Evolutionary conservation across 2,113 vertebrate genomes (phyloP).

Genomic region (Gorsachius goisagi): DNA sequence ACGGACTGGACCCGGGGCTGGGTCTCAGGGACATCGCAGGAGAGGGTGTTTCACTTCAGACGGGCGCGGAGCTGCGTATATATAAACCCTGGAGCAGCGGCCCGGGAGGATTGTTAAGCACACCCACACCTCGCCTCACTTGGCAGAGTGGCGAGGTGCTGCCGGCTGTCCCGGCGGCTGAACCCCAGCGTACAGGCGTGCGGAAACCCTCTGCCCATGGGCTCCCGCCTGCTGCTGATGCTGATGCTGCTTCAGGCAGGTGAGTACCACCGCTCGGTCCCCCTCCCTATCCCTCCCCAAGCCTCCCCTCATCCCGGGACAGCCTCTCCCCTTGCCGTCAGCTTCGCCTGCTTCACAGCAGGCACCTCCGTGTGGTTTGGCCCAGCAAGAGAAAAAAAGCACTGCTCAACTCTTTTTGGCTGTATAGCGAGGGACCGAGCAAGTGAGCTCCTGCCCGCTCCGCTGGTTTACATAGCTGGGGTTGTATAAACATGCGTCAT

Average conservation of each 20-base stretch:
- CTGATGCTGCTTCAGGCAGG: conserved; percentile 57
- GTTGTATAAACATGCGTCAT: neutral
- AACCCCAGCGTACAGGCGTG: neutral
- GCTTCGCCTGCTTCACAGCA: neutral
- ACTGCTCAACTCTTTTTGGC: accelerated
- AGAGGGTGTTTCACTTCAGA: neutral
- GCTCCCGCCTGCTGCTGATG: neutral
- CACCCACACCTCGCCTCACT: neutral
- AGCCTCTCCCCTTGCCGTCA: neutral
- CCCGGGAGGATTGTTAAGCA: neutral
- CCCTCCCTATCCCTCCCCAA: neutral
- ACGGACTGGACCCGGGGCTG: neutral
- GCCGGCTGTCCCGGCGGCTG: neutral
- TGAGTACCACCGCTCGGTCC: neutral
- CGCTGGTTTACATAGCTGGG: neutral
- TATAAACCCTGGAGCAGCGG: conserved; percentile 18
- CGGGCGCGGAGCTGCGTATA: neutral
- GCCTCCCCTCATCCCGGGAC: neutral
- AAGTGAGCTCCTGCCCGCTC: neutral
- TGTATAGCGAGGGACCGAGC: neutral
- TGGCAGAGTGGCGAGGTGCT: neutral
- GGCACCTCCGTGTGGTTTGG: neutral
- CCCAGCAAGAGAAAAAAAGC: neutral
- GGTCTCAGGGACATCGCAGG: neutral
- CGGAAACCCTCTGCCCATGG: conserved; percentile 10